Evolutionary conservation across 1,140 invertebrate genomes (phyloP), one percentile per base, ranked within the genome.

Genomic region (Macrosteles quadrilineatus): DNA sequence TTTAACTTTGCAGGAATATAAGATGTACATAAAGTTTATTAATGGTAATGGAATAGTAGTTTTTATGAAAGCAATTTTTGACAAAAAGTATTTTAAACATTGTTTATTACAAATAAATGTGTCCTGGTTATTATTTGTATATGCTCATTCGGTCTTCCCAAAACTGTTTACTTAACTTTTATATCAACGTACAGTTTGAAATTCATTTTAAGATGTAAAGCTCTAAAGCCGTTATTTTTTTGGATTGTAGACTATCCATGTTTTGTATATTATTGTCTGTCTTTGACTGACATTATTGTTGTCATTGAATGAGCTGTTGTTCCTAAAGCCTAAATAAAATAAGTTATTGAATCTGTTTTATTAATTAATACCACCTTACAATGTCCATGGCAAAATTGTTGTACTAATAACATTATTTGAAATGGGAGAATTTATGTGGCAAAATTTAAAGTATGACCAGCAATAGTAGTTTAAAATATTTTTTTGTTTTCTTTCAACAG

Each of bases 311-410:
- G 55, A 59, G 55, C 55, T 59, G 55, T 59, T 59, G 55, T 59
- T 59, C 55, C 55, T 59, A 59, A 59, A 59, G 55, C 55, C 55
- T 59, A 59, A 59, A 59, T 59, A 59, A 59, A 59, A 59, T 59
- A 59, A 59, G 55, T 59, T 59, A 59, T 59, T 59, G 55, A 59
- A n/a, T 19, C n/a, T 50, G 21, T 11, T n/a, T 29, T 3, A n/a
- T 59, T 21, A 12, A 63, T 59, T 27, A 59, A 59, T 1, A 6
- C n/a, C n/a, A n/a, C n/a, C n/a, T n/a, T n/a, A n/a, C n/a, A n/a
- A n/a, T n/a, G n/a, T n/a, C n/a, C n/a, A n/a, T n/a, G n/a, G n/a
- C n/a, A n/a, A n/a, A n/a, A n/a, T n/a, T n/a, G n/a, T n/a, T n/a
- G n/a, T n/a, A n/a, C n/a, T n/a, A n/a, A n/a, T n/a, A n/a, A n/a